A percentile compares a stretch with the other conserved stretches of the same genome.
Evolutionary conservation across 30 jellyfish, hydroid and myxozoan genomes (phyloP).

Genomic region (Turritopsis dohrnii): DNA sequence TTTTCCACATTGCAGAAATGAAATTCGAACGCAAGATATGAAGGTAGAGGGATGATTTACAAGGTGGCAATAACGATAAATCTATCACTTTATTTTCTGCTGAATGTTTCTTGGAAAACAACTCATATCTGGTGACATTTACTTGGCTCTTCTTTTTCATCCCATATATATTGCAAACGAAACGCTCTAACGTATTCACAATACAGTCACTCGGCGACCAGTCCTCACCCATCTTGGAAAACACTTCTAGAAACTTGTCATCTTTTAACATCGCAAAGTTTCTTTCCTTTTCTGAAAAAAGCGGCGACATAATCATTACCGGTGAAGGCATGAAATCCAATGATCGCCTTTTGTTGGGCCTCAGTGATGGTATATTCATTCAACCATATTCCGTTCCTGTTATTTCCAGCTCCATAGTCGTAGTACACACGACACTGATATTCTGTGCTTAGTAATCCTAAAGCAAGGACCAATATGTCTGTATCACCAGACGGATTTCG

Average conservation of each 20-base stretch:
- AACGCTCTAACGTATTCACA: neutral
- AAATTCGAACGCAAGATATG: neutral
- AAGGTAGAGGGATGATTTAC: neutral
- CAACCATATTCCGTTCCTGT: conserved; percentile 4
- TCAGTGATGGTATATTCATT: neutral
- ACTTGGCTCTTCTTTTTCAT: neutral
- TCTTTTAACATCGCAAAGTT: neutral
- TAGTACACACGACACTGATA: neutral
- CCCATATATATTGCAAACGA: neutral
- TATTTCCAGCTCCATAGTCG: conserved; percentile 33
- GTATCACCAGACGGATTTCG: neutral
- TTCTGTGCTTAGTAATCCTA: neutral
- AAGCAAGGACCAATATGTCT: neutral
- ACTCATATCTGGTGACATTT: neutral
- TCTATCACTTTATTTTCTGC: neutral
- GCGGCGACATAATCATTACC: neutral
- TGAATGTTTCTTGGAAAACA: neutral
- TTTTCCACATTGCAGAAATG: neutral
- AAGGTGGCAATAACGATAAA: neutral
- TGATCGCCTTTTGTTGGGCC: conserved; percentile 3
- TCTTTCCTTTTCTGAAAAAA: conserved; percentile 30
- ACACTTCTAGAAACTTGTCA: neutral
- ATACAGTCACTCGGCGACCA: too few relatives aligned
- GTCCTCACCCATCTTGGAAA: neutral
- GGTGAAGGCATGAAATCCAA: conserved; percentile 46